Evolutionary conservation across 1,140 invertebrate species (phyloP).

Genomic region (Phthorimaea operculella): DNA sequence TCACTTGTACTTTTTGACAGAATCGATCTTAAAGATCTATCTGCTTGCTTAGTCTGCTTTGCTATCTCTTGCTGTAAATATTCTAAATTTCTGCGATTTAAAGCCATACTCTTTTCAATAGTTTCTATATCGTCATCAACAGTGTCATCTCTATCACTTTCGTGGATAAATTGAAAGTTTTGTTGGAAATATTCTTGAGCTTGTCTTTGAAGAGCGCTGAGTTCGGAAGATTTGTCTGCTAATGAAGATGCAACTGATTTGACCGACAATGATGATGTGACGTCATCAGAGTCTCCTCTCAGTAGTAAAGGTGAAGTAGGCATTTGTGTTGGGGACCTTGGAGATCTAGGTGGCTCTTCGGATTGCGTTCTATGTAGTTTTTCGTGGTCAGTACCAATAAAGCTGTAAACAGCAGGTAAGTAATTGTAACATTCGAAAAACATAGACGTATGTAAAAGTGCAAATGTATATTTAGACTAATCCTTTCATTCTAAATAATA

Average conservation of each 20-base stretch:
- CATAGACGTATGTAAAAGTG: too few species aligned
- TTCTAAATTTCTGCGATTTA: conserved; percentile 64
- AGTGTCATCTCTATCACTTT: conserved; percentile 65
- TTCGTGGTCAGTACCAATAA: conserved; percentile 74
- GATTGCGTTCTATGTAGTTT: conserved; percentile 83
- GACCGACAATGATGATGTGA: conserved; percentile 50
- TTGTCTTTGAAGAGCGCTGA: conserved; percentile 55
- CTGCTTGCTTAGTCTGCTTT: conserved; percentile 57
- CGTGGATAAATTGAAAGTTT: conserved; percentile 67
- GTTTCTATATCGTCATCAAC: conserved; percentile 66
- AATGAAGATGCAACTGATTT: conserved; percentile 58
- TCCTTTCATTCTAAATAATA: not conserved
- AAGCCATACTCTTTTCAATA: conserved; percentile 65
- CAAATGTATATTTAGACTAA: not conserved
- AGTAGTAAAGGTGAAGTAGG: conserved; percentile 43
- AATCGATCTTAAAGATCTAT: conserved; percentile 52
- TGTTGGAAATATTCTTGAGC: conserved; percentile 67
- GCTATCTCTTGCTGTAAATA: conserved; percentile 67
- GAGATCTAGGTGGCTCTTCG: conserved; percentile 81
- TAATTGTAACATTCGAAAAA: conserved; percentile 4
- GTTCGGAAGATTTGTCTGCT: conserved; percentile 56
- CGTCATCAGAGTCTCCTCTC: conserved; percentile 57
- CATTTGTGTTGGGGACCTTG: conserved; percentile 66
- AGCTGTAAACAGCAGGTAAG: conserved; percentile 32
- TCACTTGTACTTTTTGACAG: conserved; percentile 59